phyloP scores from a whole-genome alignment of 35 echinoderm and acorn worm species.

The Chiridota heheva region DNA sequence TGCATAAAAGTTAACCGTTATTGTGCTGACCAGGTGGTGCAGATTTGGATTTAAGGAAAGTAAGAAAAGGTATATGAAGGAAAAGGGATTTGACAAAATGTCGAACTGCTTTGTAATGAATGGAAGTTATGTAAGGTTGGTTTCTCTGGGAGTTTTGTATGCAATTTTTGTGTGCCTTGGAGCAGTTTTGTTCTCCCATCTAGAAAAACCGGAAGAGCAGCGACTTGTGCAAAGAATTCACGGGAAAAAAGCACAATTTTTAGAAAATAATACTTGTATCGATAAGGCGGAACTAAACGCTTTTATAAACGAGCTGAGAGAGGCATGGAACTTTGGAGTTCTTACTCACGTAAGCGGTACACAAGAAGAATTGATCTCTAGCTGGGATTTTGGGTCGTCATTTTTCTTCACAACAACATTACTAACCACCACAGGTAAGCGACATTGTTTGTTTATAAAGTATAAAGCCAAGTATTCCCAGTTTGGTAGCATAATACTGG shows the following conservation, averaged over 20 bases:
- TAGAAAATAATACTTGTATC: conserved; percentile 25
- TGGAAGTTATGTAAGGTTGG: no score
- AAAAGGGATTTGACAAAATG: no score
- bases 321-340: conserved; percentile 43
- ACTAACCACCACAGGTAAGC: conserved; percentile 52
- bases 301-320: conserved; percentile 10
- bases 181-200: conserved; percentile 32
- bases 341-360: conserved; percentile 10
- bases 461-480: no score
- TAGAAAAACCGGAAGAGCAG: conserved; percentile 38
- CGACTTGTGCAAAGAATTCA: background rate
- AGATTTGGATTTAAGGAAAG: no score
- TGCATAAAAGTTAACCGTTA: no score
- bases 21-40: no score
- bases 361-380: background rate
- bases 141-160: conserved; percentile 21
- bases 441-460: no score
- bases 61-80: no score
- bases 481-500: no score
- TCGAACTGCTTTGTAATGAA: no score
- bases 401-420: conserved; percentile 58
- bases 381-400: conserved; percentile 55
- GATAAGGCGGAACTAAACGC: conserved; percentile 19
- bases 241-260: background rate
- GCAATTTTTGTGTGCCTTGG: conserved; percentile 22